These are phyloP conservation scores for Noctuana brunneofusca DNA, from an alignment of 2,888 invertebrate genomes.

Conservation along the genomic window DNA sequence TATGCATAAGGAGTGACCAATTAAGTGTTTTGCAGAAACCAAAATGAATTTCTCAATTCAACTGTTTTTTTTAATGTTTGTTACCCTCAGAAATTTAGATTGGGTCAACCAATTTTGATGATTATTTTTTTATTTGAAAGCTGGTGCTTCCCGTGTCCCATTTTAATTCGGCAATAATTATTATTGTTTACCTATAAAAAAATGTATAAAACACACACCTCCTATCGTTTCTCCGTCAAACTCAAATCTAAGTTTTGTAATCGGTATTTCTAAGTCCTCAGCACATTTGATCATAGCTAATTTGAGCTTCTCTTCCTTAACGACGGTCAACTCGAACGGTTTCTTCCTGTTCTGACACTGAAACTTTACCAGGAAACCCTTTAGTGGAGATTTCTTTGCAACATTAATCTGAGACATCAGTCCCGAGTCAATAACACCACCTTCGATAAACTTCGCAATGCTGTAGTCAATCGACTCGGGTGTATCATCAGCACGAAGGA, in stretches of 20 bases:
- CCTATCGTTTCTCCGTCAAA: slow-evolving; percentile 82
- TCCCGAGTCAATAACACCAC: slow-evolving; percentile 52
- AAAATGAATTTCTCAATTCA: too few species aligned
- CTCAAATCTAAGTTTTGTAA: slow-evolving; percentile 70
- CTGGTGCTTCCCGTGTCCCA: too few species aligned
- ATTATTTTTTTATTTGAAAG: too few species aligned
- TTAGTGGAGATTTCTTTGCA: slow-evolving; percentile 5
- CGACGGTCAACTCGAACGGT: slow-evolving; percentile 56
- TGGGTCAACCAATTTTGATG: too few species aligned
- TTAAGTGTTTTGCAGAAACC: too few species aligned
- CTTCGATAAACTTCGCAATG: slow-evolving; percentile 73
- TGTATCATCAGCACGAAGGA: slow-evolving; percentile 66
- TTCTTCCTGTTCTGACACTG: slow-evolving; percentile 71
- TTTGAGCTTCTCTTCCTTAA: slow-evolving; percentile 57
- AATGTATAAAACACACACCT: slow-evolving; percentile 47
- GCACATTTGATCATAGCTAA: slow-evolving; percentile 74
- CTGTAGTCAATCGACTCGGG: slow-evolving; percentile 69
- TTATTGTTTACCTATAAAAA: neutral
- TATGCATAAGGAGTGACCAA: too few species aligned
- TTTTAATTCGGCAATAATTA: too few species aligned
- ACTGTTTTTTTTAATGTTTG: too few species aligned
- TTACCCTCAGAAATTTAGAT: too few species aligned
- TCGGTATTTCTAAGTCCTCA: slow-evolving; percentile 63
- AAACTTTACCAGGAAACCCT: slow-evolving; percentile 68
- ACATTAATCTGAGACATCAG: neutral